Evolutionary conservation across 2,797 vertebrate genomes (phyloP), one percentile per base, ranked within the genome.

Genomic region (Eospalax fontanierii): DNA sequence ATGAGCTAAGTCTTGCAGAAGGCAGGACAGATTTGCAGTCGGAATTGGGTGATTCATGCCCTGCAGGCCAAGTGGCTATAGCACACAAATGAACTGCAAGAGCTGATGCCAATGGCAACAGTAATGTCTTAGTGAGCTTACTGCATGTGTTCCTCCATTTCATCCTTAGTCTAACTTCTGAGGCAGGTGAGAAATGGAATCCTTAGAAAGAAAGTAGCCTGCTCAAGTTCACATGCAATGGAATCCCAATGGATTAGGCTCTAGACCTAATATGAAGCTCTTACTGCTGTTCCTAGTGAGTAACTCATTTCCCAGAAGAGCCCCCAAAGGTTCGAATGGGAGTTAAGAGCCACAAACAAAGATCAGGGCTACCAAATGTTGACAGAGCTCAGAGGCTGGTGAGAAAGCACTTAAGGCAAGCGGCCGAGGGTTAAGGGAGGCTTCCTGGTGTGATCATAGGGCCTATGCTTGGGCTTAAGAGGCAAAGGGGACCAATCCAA

Each of bases 121-220:
- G 68, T 15, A 74, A 54, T 50, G 68, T 61, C 5, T 86, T 76
- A 85, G 8, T 76, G 85, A 93, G 66, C 19, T 65, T 12, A n/a
- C 19, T 63, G 33, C 57, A 15, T 73, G n/a, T 63, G 19, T 76
- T 43, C 82, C 7, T 2, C 24, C 6, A 6, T 89, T 91, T 80
- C 78, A 83, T 87, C 38, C n/a, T 93, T 61, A 85, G 28, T 50
- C 59, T 73, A 61, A 38, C 26, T 94, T 94, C 61, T 87, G 57
- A 87, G 46, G 38, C 26, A 95, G 43, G n/a, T 43, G 78, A 76
- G 30, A 63, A 91, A 54, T 65, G 21, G 75, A 30, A 81, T 59
- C 50, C 61, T 93, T 71, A 88, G 28, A 40, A 73, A 71, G 38
- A 90, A 40, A 73, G 19, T 78, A 92, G 10, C 11, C 79, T 80